A percentile compares a stretch with the other conserved stretches of the same genome.
Conservation (phyloP, 2,113 vertebrate genomes). For the Dinomys branickii region DNA sequence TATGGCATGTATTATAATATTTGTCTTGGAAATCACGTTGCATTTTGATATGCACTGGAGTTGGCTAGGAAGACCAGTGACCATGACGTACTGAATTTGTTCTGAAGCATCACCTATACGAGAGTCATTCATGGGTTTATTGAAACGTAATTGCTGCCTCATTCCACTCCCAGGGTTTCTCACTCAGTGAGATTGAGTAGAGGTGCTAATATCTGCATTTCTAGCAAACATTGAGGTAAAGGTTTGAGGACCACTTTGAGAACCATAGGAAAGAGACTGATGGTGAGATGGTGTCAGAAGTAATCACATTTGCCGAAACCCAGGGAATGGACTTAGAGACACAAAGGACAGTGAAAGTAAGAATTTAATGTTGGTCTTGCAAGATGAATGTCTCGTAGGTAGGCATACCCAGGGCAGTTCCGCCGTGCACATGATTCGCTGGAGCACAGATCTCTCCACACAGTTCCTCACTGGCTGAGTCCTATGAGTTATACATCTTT, state of each 20-base stretch:
- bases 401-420: not conserved
- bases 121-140: not conserved
- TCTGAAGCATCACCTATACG: not conserved
- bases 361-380: not conserved
- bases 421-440: not conserved
- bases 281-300: not conserved
- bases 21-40: not conserved
- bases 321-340: not conserved
- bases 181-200: not conserved
- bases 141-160: not conserved
- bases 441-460: not conserved
- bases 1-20: not conserved
- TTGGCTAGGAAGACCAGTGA: not conserved
- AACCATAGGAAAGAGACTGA: not conserved
- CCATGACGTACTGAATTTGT: not conserved
- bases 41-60: not conserved
- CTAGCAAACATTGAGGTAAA: not conserved
- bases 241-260: not conserved
- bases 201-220: not conserved
- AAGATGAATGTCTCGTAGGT: no score
- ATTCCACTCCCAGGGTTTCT: fast-evolving
- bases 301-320: not conserved
- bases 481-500: no score
- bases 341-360: not conserved
- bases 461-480: not conserved